Evolutionary conservation across 2,888 invertebrate genomes (phyloP).

Genomic region (Allolobophora icterica): DNA sequence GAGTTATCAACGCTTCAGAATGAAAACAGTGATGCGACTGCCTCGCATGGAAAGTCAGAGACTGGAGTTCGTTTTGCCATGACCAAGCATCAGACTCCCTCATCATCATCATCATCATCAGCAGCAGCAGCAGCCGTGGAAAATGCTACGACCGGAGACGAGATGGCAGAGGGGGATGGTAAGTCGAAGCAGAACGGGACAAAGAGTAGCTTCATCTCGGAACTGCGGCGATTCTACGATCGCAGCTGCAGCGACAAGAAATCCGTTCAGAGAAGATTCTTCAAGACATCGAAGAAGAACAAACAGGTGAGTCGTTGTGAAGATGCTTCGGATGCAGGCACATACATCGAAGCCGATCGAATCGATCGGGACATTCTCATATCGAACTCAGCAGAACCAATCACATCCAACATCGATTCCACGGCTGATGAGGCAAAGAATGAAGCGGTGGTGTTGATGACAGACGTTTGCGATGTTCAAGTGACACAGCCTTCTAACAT

Average conservation of each 20-base stretch:
- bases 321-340: not conserved
- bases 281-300: not conserved
- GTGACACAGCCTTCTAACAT: not conserved
- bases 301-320: not conserved
- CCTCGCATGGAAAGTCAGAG: not conserved
- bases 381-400: not conserved
- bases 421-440: not conserved
- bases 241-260: not conserved
- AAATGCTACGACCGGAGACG: not conserved
- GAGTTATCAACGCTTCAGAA: not conserved
- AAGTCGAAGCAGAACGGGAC: not conserved
- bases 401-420: not conserved
- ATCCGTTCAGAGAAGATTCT: not conserved
- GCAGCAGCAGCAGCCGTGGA: not conserved
- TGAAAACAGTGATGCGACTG: not conserved
- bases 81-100: not conserved
- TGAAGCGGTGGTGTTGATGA: not conserved
- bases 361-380: not conserved
- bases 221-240: slow-evolving; percentile 9
- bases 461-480: not conserved
- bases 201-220: slow-evolving; percentile 19
- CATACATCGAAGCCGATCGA: slow-evolving; percentile 25
- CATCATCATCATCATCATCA: not conserved
- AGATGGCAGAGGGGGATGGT: not conserved
- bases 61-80: not conserved